phyloP scores from a whole-genome alignment of 2,797 vertebrate genomes.

The Spondyliosoma cantharus region DNA sequence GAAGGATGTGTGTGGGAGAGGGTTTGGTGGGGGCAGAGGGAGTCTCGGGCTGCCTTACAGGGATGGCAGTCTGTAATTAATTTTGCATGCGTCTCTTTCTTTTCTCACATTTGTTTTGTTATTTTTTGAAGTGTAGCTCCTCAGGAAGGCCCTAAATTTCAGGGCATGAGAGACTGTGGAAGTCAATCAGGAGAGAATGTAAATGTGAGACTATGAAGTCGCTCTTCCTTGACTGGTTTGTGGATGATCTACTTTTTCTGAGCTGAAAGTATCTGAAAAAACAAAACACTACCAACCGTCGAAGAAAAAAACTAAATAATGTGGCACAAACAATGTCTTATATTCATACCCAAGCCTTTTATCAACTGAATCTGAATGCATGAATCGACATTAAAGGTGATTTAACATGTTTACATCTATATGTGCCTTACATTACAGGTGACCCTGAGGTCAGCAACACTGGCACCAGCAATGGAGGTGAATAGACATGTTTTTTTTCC shows the following conservation, averaged over 20 bases:
- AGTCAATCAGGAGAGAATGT: slow-evolving; percentile 35
- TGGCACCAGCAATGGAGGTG: slow-evolving; percentile 77
- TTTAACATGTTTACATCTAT: slow-evolving; percentile 18
- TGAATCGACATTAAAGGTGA: not conserved
- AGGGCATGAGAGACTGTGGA: slow-evolving; percentile 52
- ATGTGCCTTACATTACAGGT: slow-evolving; percentile 69
- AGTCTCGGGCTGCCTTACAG: slow-evolving; percentile 70
- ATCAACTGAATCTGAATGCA: not conserved
- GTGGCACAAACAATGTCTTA: slow-evolving; percentile 15
- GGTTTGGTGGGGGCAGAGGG: slow-evolving; percentile 1
- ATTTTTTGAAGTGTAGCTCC: slow-evolving; percentile 69
- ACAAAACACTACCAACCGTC: not conserved
- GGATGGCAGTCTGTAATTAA: slow-evolving; percentile 79
- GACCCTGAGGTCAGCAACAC: slow-evolving; percentile 50
- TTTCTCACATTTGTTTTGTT: slow-evolving; percentile 73
- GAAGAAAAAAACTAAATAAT: not conserved
- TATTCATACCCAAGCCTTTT: not conserved
- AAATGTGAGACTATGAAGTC: slow-evolving; percentile 20
- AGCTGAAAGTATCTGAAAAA: not conserved
- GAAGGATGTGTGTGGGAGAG: slow-evolving; percentile 27
- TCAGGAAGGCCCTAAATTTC: slow-evolving; percentile 71
- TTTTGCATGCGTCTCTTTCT: slow-evolving; percentile 78
- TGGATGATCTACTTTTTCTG: not conserved
- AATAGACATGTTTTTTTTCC: slow-evolving; percentile 31
- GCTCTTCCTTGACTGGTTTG: slow-evolving; percentile 22